These are phyloP conservation scores for Eupeodes luniger DNA, from an alignment of 2,888 invertebrate genomes.

Conservation along the genomic window DNA sequence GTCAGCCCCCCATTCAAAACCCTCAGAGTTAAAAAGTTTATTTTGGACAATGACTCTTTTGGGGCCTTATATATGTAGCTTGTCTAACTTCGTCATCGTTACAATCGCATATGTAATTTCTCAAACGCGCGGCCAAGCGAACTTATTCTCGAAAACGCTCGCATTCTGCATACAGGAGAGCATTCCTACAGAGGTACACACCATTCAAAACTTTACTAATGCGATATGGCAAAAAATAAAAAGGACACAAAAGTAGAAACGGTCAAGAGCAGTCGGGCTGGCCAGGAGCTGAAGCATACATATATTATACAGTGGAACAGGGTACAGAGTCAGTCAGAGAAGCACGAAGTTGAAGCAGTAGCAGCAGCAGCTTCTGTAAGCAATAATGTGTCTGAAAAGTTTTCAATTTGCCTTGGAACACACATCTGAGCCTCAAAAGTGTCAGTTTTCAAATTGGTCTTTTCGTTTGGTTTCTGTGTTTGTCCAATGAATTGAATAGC, in stretches of 20 bases:
- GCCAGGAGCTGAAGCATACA: not conserved
- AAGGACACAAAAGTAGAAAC: not conserved
- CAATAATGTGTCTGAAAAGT: conserved; percentile 76
- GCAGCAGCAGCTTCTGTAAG: conserved; percentile 71
- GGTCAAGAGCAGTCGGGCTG: conserved; percentile 49
- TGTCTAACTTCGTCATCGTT: conserved; percentile 31
- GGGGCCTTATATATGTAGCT: conserved; percentile 28
- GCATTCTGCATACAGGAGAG: conserved; percentile 23
- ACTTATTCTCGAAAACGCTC: conserved; percentile 24
- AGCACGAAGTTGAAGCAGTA: conserved; percentile 5
- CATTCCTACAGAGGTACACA: not conserved
- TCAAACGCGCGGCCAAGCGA: conserved; percentile 69
- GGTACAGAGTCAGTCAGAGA: not conserved
- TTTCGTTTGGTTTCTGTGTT: conserved; percentile 55
- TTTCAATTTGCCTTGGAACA: conserved; percentile 75
- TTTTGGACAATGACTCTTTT: conserved; percentile 69
- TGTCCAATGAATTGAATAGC: conserved; percentile 69
- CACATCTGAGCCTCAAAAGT: conserved; percentile 75
- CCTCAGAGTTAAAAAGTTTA: conserved; percentile 53
- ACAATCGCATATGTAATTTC: conserved; percentile 65
- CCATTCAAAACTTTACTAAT: conserved; percentile 65
- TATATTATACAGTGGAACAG: not conserved
- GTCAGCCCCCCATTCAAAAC: not conserved
- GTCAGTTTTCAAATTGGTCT: conserved; percentile 73
- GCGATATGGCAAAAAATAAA: conserved; percentile 29